Evolutionary conservation across 2,888 invertebrate genomes (phyloP), one percentile per base, ranked within the genome.

Genomic region (Apotomis turbidana): DNA sequence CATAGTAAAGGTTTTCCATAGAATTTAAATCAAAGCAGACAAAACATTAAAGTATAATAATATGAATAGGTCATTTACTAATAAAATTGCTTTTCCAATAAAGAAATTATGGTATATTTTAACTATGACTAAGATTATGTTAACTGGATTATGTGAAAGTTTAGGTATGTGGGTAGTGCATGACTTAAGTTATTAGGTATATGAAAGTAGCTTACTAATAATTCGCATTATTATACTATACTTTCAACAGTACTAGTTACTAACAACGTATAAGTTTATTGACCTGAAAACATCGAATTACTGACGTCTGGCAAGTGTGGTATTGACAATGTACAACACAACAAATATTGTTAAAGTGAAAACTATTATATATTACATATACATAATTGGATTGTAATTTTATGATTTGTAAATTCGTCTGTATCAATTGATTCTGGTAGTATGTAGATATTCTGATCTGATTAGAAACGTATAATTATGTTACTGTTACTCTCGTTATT

Each of bases 401-500:
- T 12, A 15, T 13, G 15, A 6, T 44, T 12, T 10, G 15, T 49
- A 0, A 57, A 46, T 41, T 55, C 6, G 55, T 57, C 6, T 5
- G 27, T 6, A 27, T 57, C 46, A n/a, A 57, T 66, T 12, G n/a
- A 12, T 44, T 5, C 54, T 27, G 27, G 54, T 41, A 41, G 41
- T 55, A 46, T 71, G 52, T 67, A 38, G 15, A 49, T n/a, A 41
- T 52, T 61, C 60, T 38, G 61, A 67, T 68, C 61, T 51, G 13
- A 61, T 55, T 61, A 62, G 72, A 68, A 59, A 62, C 62, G n/a
- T 58, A 51, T 68, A 72, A 72, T 72, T 72, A 72, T 77, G 76
- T 79, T 78, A 79, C 80, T 76, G 80, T 80, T 81, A 83, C 81
- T 83, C 84, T 85, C 81, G 80, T 82, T 83, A 83, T 79, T 80